A percentile compares a stretch with the other conserved stretches of the same genome.
These are phyloP conservation scores for Aleiodes leptofemur DNA, from an alignment of 2,888 invertebrate species.

Conservation along the genomic window DNA sequence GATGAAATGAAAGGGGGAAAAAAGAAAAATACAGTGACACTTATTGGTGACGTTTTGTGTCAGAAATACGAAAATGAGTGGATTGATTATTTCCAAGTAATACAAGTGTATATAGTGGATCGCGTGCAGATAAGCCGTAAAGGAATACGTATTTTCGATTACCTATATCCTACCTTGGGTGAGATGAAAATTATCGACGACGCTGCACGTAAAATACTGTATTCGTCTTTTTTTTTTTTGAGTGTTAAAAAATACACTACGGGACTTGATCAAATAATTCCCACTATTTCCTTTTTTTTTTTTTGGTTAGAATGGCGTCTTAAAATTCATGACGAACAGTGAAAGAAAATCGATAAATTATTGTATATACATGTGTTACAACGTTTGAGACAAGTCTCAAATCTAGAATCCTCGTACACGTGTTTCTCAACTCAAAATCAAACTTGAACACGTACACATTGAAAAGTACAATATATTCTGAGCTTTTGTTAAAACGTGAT, in stretches of 20 bases:
- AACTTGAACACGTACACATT: constrained; percentile 43
- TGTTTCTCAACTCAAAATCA: constrained; percentile 63
- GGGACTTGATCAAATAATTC: constrained; percentile 21
- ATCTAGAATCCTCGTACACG: constrained; percentile 66
- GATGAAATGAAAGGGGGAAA: constrained; percentile 46
- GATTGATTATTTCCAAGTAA: constrained; percentile 44
- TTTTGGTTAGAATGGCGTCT: constrained; percentile 4
- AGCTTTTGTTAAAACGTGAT: constrained; percentile 72
- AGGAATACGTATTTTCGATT: constrained; percentile 51
- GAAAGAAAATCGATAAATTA: constrained; percentile 49
- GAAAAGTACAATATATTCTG: constrained; percentile 58
- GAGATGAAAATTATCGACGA: constrained; percentile 60
- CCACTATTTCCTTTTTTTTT: constrained; percentile 29
- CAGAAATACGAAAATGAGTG: constrained; percentile 16
- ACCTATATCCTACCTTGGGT: constrained; percentile 50
- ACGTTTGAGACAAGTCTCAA: constrained; percentile 45
- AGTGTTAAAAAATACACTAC: constrained; percentile 15
- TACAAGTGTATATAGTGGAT: constrained; percentile 54
- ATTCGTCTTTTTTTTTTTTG: constrained; percentile 48
- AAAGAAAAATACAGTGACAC: constrained; percentile 40
- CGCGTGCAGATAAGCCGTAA: constrained; percentile 69
- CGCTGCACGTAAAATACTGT: constrained; percentile 54
- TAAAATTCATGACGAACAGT: constrained; percentile 18
- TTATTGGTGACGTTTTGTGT: constrained; percentile 44
- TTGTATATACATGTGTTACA: constrained; percentile 43